Percentiles rank a stretch among this genome's conserved stretches.
These are phyloP conservation scores for Callithrix jacchus DNA, from an alignment of 2,113 vertebrate genomes.

Conservation along the genomic window DNA sequence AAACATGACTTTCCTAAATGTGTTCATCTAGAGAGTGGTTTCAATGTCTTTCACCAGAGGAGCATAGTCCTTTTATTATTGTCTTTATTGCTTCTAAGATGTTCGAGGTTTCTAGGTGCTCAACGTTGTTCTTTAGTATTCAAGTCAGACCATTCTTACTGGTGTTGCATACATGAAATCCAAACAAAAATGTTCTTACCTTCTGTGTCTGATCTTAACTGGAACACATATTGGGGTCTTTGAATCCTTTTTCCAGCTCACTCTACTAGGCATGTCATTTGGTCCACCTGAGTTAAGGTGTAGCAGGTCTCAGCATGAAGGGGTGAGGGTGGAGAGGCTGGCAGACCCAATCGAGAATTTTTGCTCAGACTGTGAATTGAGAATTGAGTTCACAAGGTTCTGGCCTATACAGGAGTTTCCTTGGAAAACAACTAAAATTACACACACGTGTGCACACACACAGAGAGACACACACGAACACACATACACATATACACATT, in stretches of 20 bases:
- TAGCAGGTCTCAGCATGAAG: not conserved
- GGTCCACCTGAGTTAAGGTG: not conserved
- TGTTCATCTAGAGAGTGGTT: slow-evolving; percentile 62
- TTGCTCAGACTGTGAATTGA: not conserved
- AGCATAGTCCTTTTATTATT: slow-evolving; percentile 51
- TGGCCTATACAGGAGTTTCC: not conserved
- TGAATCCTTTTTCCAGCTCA: not conserved
- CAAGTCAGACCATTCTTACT: not conserved
- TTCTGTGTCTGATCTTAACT: not conserved
- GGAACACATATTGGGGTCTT: not conserved
- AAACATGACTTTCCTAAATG: slow-evolving; percentile 56
- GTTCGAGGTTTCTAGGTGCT: slow-evolving; percentile 31
- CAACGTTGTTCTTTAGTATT: slow-evolving; percentile 21
- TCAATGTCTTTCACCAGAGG: slow-evolving; percentile 62
- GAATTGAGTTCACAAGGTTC: not conserved
- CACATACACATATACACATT: not conserved
- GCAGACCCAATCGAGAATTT: not conserved
- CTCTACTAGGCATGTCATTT: not conserved
- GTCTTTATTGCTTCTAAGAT: slow-evolving; percentile 54
- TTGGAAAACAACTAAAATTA: not conserved
- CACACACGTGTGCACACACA: not conserved
- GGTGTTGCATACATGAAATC: not conserved
- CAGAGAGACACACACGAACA: too few relatives aligned
- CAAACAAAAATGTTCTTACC: not conserved
- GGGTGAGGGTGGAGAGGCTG: not conserved